These are phyloP conservation scores for Notospermus geniculatus DNA, from an alignment of 1,140 invertebrate species.

Conservation along the genomic window DNA sequence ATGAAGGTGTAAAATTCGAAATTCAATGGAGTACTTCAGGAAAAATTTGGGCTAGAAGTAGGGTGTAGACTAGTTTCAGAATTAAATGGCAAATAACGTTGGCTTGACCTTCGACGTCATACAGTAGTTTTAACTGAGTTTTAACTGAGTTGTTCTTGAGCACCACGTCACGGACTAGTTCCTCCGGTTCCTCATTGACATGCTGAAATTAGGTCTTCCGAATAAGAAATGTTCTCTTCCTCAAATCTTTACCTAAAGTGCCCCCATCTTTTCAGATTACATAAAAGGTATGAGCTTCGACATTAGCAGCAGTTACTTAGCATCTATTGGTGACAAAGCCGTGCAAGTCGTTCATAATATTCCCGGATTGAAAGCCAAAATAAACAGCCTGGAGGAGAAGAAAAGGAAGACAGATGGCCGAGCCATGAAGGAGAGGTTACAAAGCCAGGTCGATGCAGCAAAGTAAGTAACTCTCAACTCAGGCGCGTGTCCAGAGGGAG, in stretches of 20 bases:
- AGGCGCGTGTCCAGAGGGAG: too few relatives aligned
- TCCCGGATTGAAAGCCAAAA: conserved; percentile 69
- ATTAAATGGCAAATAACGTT: too few relatives aligned
- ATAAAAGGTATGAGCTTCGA: conserved; percentile 73
- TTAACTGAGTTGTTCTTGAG: too few relatives aligned
- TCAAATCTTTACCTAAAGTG: too few relatives aligned
- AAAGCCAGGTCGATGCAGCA: conserved; percentile 68
- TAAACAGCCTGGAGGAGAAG: conserved; percentile 66
- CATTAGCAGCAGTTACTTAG: conserved; percentile 69
- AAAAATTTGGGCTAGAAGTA: too few relatives aligned
- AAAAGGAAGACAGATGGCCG: conserved; percentile 61
- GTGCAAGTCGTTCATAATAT: conserved; percentile 80
- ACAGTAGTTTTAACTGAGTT: background rate
- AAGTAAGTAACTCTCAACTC: conserved; percentile 56
- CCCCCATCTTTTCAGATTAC: conserved; percentile 67
- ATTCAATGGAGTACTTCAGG: too few relatives aligned
- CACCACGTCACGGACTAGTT: too few relatives aligned
- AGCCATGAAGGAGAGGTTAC: conserved; percentile 71
- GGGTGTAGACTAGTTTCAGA: too few relatives aligned
- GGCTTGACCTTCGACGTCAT: background rate
- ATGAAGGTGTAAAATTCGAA: too few relatives aligned
- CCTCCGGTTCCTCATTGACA: too few relatives aligned
- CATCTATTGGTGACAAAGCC: conserved; percentile 72
- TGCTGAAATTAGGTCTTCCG: background rate
- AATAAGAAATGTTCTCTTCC: conserved; percentile 33